These are phyloP conservation scores for Zenarchopterus dispar DNA, from an alignment of 2,797 vertebrate species.

Conservation along the genomic window DNA sequence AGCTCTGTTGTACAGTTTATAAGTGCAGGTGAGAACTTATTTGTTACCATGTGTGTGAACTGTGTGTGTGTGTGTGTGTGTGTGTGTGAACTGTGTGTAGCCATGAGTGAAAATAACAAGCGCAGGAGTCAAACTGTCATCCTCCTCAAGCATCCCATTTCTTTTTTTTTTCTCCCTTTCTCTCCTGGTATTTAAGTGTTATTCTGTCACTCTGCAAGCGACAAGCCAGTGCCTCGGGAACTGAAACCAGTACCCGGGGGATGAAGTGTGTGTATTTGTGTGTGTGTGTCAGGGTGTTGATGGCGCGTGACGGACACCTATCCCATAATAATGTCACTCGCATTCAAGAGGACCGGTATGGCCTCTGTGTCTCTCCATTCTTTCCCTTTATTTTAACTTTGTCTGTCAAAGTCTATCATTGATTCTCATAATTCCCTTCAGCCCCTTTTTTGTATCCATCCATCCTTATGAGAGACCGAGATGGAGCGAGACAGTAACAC, in stretches of 20 bases:
- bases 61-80: slow-evolving; percentile 18
- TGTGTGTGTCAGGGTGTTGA: slow-evolving; percentile 38
- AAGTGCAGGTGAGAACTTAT: not conserved
- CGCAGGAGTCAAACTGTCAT: slow-evolving; percentile 65
- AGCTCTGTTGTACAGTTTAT: slow-evolving; percentile 17
- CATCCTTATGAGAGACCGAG: slow-evolving; percentile 16
- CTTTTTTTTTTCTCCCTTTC: slow-evolving; percentile 51
- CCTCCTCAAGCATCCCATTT: slow-evolving; percentile 42
- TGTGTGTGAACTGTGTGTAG: slow-evolving; percentile 41
- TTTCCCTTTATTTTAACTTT: slow-evolving; percentile 26
- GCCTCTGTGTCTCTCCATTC: slow-evolving; percentile 10
- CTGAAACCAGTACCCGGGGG: slow-evolving; percentile 37
- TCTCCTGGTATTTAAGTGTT: slow-evolving; percentile 65
- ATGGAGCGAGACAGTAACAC: slow-evolving; percentile 17
- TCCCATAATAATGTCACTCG: slow-evolving; percentile 77
- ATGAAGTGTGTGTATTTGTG: slow-evolving; percentile 22
- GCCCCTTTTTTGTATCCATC: slow-evolving; percentile 12
- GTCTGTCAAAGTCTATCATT: slow-evolving; percentile 15
- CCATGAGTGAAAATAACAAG: slow-evolving; percentile 76
- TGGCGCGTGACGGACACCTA: slow-evolving; percentile 77
- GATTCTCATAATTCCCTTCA: slow-evolving; percentile 13
- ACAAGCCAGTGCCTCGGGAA: slow-evolving; percentile 47
- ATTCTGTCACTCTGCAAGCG: slow-evolving; percentile 53
- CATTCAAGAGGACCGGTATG: slow-evolving; percentile 55
- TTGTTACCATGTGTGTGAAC: not conserved